A percentile compares a stretch with the other conserved stretches of the same genome.
These are phyloP conservation scores for Sesamia inferens DNA, from an alignment of 2,888 invertebrate genomes.

Conservation along the genomic window DNA sequence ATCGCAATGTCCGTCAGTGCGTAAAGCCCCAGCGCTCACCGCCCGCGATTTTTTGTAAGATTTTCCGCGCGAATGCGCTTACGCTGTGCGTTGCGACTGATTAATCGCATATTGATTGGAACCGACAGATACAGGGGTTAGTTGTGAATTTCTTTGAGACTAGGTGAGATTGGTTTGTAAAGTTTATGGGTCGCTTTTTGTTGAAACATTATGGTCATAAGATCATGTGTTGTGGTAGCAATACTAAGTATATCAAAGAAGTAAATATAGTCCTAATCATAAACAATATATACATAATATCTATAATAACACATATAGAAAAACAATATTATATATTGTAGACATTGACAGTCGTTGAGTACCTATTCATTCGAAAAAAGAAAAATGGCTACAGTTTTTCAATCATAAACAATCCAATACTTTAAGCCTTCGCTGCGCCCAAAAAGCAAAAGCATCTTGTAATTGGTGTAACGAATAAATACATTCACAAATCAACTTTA, in stretches of 20 bases:
- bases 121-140: constrained; percentile 72
- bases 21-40: constrained; percentile 71
- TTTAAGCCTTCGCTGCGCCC: neutral
- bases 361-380: neutral
- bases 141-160: constrained; percentile 50
- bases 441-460: neutral
- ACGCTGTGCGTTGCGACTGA: constrained; percentile 84
- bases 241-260: neutral
- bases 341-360: neutral
- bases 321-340: neutral
- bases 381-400: neutral
- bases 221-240: neutral
- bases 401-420: neutral
- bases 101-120: constrained; percentile 89
- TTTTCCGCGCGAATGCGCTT: constrained; percentile 86
- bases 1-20: constrained; percentile 79
- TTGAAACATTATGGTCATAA: neutral
- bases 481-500: neutral
- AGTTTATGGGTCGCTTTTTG: constrained; percentile 23
- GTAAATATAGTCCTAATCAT: no score
- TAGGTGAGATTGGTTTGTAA: constrained; percentile 39
- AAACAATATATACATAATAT: no score
- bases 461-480: neutral
- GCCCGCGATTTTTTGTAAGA: constrained; percentile 88
- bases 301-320: neutral